These are phyloP conservation scores for Oegoconia quadripuncta DNA, from an alignment of 2,888 invertebrate genomes.

Conservation along the genomic window DNA sequence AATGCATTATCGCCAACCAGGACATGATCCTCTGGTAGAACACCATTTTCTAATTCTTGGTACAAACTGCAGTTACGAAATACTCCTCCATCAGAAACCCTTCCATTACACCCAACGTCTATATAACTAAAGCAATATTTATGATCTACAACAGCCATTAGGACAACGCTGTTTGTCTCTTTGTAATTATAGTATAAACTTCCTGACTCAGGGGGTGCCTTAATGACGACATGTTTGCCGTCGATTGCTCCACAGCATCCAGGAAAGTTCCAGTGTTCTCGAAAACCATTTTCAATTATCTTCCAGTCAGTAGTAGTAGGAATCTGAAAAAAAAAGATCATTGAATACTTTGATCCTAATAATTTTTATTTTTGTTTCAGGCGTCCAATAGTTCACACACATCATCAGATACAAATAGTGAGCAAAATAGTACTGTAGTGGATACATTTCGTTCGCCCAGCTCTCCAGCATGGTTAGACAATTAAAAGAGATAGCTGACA, in stretches of 20 bases:
- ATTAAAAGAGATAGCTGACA: slow-evolving; percentile 28
- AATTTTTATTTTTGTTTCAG: slow-evolving; percentile 22
- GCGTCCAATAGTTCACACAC: slow-evolving; percentile 22
- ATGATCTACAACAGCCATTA: slow-evolving; percentile 17
- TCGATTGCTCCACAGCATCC: slow-evolving; percentile 15
- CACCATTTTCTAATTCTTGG: slow-evolving; percentile 16
- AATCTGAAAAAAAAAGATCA: slow-evolving; percentile 16
- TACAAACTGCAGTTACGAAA: slow-evolving; percentile 21
- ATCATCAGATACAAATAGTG: slow-evolving; percentile 25
- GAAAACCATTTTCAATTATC: slow-evolving; percentile 18
- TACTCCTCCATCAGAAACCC: slow-evolving; percentile 26
- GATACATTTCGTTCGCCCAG: slow-evolving; percentile 15
- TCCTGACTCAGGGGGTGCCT: slow-evolving; percentile 17
- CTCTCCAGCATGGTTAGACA: slow-evolving; percentile 27
- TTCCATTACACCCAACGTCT: slow-evolving; percentile 15
- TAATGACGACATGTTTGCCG: slow-evolving; percentile 16
- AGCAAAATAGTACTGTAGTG: slow-evolving; percentile 14
- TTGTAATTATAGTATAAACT: slow-evolving; percentile 20
- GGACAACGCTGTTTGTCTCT: slow-evolving; percentile 14
- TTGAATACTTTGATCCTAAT: background rate
- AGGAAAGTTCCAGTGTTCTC: slow-evolving; percentile 10
- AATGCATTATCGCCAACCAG: slow-evolving; percentile 18
- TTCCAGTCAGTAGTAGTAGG: slow-evolving; percentile 21
- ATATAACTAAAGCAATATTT: slow-evolving; percentile 18
- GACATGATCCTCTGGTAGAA: slow-evolving; percentile 16